Base-by-base conservation (phyloP, 30 jellyfish, hydroid and myxozoan species). In the Chrysaora quinquecirrha region DNA sequence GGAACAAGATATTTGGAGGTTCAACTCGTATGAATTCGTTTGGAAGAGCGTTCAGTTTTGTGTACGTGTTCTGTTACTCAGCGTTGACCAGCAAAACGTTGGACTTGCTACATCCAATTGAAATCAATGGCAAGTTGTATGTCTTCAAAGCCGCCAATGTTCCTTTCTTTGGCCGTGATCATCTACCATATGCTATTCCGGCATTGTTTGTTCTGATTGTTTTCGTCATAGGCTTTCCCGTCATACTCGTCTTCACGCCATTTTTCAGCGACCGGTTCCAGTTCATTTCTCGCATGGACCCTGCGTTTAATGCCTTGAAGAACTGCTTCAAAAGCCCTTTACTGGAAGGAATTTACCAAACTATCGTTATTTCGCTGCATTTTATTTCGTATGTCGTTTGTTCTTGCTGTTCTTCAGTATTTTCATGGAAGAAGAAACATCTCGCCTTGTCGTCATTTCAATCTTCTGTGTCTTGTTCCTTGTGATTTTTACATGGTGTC, bases 31-130 rank as follows among this genome's bases (percentile, higher is more conserved):
- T 62, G 69, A 60, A 75, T 22, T 93, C 98, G 2, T 93, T 86
- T 86, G 98, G 98, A 9, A 64, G 98, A 34, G 96, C 98, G 9
- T 73, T 93, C 19, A 86, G 96, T 65, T 93, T 93, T 80, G 98
- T 93, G 18, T 78, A 73, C 27, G 96, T 90, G 1, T 76, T 70
- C 30, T 80, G 87, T 31, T 93, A 86, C 80, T 71, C 97, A n/a
- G 83, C 95, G 12, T 60, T 84, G 33, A 86, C 96, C n/a, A 81
- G 96, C 73, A 96, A 80, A 34, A 84, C 98, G 23, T 33, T 93
- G 56, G 64, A 73, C 21, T 75, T 93, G 50, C 83, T 93, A 61
- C 92, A 81, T 30, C 93, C 94, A 7, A 87, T 87, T 3, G 65
- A 64, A 29, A 93, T 93, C 34, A 69, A 81, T 70, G 82, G 60